These are phyloP conservation scores for Pomacea maculata DNA, from an alignment of 1,140 invertebrate genomes.

Conservation along the genomic window DNA sequence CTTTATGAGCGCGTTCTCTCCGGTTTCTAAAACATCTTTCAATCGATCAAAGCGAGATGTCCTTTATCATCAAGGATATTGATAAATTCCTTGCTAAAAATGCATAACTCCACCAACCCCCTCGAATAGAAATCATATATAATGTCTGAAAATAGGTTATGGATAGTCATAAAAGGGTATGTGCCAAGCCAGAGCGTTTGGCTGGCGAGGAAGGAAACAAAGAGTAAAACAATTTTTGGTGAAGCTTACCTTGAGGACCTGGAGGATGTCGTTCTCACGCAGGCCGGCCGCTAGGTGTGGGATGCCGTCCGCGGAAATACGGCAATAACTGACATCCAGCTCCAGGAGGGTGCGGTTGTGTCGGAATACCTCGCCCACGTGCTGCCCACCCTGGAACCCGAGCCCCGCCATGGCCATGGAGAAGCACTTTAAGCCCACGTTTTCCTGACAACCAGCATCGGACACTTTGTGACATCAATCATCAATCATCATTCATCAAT, in stretches of 20 bases:
- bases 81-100: no score
- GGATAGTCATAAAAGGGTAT: background rate
- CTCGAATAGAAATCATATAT: no score
- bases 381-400: conserved; percentile 40
- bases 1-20: no score
- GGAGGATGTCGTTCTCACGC: conserved; percentile 45
- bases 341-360: conserved; percentile 53
- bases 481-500: no score
- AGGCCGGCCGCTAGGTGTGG: conserved; percentile 42
- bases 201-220: background rate
- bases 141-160: no score
- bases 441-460: conserved; percentile 40
- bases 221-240: background rate
- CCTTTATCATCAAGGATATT: no score
- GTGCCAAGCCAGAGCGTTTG: background rate
- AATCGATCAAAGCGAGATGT: no score
- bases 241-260: conserved; percentile 40
- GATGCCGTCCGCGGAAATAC: conserved; percentile 50
- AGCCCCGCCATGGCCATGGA: conserved; percentile 54
- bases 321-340: conserved; percentile 54
- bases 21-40: no score
- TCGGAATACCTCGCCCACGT: conserved; percentile 43
- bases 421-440: conserved; percentile 51
- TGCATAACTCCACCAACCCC: no score
- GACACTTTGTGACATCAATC: no score